A percentile compares a stretch with the other conserved stretches of the same genome.
Evolutionary conservation across 2,797 vertebrate species (phyloP).

Genomic region (Thaleichthys pacificus): DNA sequence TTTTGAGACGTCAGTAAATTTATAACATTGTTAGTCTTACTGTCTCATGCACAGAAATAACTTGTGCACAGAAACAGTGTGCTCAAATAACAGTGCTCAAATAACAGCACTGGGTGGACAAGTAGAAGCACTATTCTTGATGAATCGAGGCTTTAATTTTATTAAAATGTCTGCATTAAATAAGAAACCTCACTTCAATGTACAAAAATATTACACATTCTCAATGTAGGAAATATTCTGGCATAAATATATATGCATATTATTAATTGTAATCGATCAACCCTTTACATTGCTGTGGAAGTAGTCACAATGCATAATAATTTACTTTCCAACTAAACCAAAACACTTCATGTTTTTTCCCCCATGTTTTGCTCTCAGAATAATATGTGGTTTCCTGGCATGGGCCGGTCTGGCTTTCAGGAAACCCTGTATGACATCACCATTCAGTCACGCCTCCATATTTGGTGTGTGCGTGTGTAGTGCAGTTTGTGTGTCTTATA

Average conservation of each 20-base stretch:
- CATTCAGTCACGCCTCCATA: conserved; percentile 16
- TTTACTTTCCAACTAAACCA: background rate
- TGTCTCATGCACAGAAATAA: background rate
- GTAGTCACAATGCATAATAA: no score
- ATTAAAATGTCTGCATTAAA: background rate
- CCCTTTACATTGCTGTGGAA: no score
- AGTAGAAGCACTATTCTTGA: background rate
- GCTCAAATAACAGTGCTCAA: background rate
- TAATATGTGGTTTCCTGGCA: conserved; percentile 49
- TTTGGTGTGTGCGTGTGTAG: background rate
- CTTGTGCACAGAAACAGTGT: background rate
- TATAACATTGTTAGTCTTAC: background rate
- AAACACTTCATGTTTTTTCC: background rate
- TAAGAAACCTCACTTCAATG: background rate
- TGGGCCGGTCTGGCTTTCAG: conserved; percentile 38
- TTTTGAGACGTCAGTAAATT: background rate
- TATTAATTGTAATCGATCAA: background rate
- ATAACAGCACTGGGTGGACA: background rate
- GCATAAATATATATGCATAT: conserved; percentile 3
- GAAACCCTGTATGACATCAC: conserved; percentile 48
- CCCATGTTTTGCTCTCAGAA: conserved; percentile 20
- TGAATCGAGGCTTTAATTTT: background rate
- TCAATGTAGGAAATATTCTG: no score
- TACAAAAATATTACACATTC: background rate
- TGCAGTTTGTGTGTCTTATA: background rate